These are phyloP conservation scores for Ceratotherium simum DNA, from an alignment of 2,113 vertebrate species.

Conservation along the genomic window DNA sequence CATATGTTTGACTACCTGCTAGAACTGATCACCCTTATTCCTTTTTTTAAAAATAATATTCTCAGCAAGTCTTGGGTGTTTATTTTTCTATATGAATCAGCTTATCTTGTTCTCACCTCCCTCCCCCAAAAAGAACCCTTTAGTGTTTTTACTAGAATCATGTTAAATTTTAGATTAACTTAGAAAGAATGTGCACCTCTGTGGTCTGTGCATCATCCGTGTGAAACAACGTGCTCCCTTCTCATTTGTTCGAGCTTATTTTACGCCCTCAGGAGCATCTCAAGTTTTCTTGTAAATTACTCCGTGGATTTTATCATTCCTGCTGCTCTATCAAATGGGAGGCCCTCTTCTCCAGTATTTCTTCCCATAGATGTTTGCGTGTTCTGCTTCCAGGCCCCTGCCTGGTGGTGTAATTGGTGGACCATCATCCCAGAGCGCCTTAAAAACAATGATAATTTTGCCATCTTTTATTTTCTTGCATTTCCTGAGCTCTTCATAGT, in stretches of 20 bases:
- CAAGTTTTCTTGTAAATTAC: neutral
- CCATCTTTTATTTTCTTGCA: neutral
- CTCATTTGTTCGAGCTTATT: neutral
- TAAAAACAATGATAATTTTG: neutral
- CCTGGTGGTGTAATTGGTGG: neutral
- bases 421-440: neutral
- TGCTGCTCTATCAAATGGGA: too few relatives aligned
- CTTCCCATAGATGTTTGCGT: neutral
- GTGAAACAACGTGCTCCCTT: neutral
- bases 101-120: neutral
- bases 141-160: neutral
- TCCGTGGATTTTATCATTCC: neutral
- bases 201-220: neutral
- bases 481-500: neutral
- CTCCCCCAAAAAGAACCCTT: neutral
- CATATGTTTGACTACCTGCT: neutral
- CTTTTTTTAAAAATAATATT: neutral
- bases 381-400: neutral
- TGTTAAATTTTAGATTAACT: neutral
- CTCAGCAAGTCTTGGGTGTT: neutral
- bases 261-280: neutral
- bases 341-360: neutral
- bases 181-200: neutral
- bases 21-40: neutral
- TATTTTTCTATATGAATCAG: neutral